Evolutionary conservation across 2,888 invertebrate species (phyloP).

Genomic region (Esperia sulphurella): DNA sequence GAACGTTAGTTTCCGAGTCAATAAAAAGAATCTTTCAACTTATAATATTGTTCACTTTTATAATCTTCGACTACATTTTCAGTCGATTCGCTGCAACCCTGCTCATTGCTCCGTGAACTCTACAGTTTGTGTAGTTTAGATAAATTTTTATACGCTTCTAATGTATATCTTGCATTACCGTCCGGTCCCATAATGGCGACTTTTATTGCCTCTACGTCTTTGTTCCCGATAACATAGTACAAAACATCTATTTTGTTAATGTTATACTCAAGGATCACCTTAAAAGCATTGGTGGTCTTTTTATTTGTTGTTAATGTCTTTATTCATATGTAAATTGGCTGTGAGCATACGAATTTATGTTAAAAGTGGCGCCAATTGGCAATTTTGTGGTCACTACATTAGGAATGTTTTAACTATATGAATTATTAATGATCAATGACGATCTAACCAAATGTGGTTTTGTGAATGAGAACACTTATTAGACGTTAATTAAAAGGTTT

Average conservation of each 20-base stretch:
- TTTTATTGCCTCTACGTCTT: conserved; percentile 35
- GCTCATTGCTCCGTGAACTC: not conserved
- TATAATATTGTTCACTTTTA: too few species aligned
- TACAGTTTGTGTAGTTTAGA: not conserved
- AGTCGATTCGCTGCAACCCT: too few species aligned
- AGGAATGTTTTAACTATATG: not conserved
- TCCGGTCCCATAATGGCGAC: conserved; percentile 24
- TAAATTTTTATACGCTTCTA: conserved; percentile 5
- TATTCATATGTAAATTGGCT: conserved; percentile 44
- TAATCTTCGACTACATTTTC: too few species aligned
- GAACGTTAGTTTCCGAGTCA: too few species aligned
- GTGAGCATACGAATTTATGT: conserved; percentile 35
- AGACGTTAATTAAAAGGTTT: not conserved
- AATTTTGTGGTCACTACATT: conserved; percentile 1
- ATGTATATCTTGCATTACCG: conserved; percentile 17
- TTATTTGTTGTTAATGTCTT: conserved; percentile 41
- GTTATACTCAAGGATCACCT: conserved; percentile 36
- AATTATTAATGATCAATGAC: conserved; percentile 1
- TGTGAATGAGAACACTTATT: not conserved
- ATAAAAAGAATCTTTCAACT: too few species aligned
- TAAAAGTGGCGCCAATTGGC: conserved; percentile 37
- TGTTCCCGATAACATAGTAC: conserved; percentile 28
- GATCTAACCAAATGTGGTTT: not conserved
- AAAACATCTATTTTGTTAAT: conserved; percentile 29
- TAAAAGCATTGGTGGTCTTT: conserved; percentile 42